Conservation (phyloP, 2,888 invertebrate species). For the Troilus luridus region DNA sequence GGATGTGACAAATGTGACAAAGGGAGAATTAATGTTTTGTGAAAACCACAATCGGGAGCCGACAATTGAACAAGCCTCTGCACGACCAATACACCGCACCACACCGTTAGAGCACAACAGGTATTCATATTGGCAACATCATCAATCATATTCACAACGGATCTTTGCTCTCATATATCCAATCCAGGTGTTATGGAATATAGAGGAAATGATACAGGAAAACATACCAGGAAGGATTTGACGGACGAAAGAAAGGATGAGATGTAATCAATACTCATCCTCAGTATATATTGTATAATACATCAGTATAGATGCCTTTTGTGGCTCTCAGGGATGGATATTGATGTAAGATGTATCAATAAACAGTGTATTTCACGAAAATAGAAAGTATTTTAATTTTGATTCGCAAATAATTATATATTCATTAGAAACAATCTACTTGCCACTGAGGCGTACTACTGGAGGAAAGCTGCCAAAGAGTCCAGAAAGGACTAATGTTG, state of each 20-base stretch:
- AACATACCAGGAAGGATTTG: background rate
- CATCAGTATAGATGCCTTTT: too few species aligned
- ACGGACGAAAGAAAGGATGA: background rate
- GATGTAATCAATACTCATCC: background rate
- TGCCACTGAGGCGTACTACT: too few species aligned
- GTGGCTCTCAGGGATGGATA: too few species aligned
- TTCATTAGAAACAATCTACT: too few species aligned
- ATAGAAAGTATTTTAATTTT: too few species aligned
- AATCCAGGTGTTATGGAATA: background rate
- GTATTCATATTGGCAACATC: background rate
- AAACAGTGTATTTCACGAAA: too few species aligned
- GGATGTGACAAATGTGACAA: conserved; percentile 1
- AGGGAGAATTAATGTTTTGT: background rate
- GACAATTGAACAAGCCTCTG: background rate
- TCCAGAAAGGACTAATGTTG: too few species aligned
- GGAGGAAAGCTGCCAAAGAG: too few species aligned
- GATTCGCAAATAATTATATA: too few species aligned
- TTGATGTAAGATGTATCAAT: too few species aligned
- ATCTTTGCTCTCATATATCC: background rate
- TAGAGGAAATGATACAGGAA: background rate
- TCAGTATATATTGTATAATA: too few species aligned
- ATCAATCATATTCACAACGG: background rate
- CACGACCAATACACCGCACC: too few species aligned
- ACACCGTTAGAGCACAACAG: background rate
- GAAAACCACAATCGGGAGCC: background rate